phyloP scores from a whole-genome alignment of 2,888 invertebrate species.

The Andrena chrysosceles region DNA sequence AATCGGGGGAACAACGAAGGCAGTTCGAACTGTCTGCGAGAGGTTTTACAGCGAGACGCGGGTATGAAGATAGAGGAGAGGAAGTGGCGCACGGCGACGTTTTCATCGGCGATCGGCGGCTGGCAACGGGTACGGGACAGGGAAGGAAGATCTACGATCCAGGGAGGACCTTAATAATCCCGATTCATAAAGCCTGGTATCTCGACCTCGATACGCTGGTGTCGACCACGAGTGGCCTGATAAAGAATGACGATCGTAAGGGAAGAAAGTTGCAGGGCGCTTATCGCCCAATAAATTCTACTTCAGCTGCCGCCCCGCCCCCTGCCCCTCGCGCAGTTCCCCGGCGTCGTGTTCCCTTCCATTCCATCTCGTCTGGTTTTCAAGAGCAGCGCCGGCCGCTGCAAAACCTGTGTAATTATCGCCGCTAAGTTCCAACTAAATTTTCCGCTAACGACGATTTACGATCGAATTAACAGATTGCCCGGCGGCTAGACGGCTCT shows the following conservation, averaged over 20 bases:
- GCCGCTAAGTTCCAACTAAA: constrained; percentile 79
- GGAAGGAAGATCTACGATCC: constrained; percentile 70
- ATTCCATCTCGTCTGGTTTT: constrained; percentile 51
- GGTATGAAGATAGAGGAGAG: constrained; percentile 55
- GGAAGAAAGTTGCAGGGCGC: constrained; percentile 79
- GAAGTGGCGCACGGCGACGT: constrained; percentile 50
- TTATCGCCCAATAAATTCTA: constrained; percentile 82
- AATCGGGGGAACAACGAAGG: constrained; percentile 4
- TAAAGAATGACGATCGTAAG: constrained; percentile 81
- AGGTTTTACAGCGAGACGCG: constrained; percentile 10
- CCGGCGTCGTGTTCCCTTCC: constrained; percentile 27
- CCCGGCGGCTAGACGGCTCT: constrained; percentile 56
- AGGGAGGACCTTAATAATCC: constrained; percentile 72
- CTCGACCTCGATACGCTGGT: constrained; percentile 68
- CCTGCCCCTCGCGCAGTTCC: neutral
- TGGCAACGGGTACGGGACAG: constrained; percentile 32
- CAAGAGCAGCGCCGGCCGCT: constrained; percentile 52
- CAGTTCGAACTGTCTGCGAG: constrained; percentile 28
- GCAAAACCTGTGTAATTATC: constrained; percentile 80
- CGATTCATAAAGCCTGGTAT: constrained; percentile 74
- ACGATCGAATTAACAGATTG: constrained; percentile 82
- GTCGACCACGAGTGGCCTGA: constrained; percentile 73
- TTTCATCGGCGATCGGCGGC: constrained; percentile 56
- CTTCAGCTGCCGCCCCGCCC: constrained; percentile 72
- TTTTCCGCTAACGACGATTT: constrained; percentile 82